Evolutionary conservation across 2,113 vertebrate genomes (phyloP), one percentile per base, ranked within the genome.

Genomic region (Castor canadensis): DNA sequence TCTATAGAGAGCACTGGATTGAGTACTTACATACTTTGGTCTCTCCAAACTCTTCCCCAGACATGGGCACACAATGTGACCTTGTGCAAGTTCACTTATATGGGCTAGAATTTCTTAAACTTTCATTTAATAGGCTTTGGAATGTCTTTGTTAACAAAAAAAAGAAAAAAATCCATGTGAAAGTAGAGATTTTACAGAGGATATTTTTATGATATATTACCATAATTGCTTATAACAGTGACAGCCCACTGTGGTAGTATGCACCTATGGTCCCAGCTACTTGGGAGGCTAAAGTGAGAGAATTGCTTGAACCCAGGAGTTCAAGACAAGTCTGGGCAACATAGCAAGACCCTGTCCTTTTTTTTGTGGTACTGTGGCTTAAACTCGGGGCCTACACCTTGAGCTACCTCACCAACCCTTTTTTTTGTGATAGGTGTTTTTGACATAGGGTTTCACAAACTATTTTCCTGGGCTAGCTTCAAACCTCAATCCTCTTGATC

Each of bases 181-280:
- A 54, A 62, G 26, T 89, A 52, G 81, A 54, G 17, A 28, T 94
- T 30, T 92, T 76, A 28, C 38, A 92, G 72, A 90, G 47, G 38
- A 35, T 93, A 66, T 94, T 95, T 97, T 93, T 90, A 60, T 82
- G 54, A 60, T 83, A 69, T 1, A 26, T 84, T 75, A 58, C 28
- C 40, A 19, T 64, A 94, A 85, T 30, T 77, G 54, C 38, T 81
- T 84, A 52, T 90, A 89, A 88, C 6, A 76, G 5, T 58, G 30
- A 58, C 62, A 69, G 28, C 35, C 40, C 43, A 32, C 10, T 30
- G 17, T 79, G 43, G 49, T 72, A 43, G 7, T 26, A 81, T 6
- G 40, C 3, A n/a, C 19, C 43, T 62, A 5, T 43, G 71, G 52
- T 87, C 62, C 58, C n/a, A 80, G 54, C 35, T 19, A 52, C 64